These are phyloP conservation scores for Magallana nippona DNA, from an alignment of 2,888 invertebrate species.

Conservation along the genomic window DNA sequence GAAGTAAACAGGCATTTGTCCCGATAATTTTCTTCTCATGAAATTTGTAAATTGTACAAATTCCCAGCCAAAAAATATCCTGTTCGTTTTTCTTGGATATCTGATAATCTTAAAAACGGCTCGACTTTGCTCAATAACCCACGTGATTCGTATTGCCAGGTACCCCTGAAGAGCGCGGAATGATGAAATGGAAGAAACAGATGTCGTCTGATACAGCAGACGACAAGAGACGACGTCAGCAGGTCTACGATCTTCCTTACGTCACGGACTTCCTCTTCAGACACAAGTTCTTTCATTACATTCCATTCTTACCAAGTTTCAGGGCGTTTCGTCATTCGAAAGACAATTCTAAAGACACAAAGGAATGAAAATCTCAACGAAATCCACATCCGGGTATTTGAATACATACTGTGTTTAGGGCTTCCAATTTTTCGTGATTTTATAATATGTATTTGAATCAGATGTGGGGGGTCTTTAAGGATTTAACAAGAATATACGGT, in stretches of 20 bases:
- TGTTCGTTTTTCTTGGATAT: too few species aligned
- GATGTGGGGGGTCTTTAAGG: too few species aligned
- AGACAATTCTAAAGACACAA: neutral
- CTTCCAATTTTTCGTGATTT: neutral
- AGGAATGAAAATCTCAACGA: neutral
- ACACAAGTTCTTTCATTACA: constrained; percentile 43
- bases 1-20: too few species aligned
- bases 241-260: constrained; percentile 45
- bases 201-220: neutral
- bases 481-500: too few species aligned
- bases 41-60: too few species aligned
- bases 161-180: constrained; percentile 46
- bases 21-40: too few species aligned
- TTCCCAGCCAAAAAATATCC: too few species aligned
- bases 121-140: too few species aligned
- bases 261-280: constrained; percentile 41
- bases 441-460: neutral
- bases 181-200: constrained; percentile 46
- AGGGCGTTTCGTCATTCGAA: constrained; percentile 6
- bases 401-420: too few species aligned
- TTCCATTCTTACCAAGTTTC: constrained; percentile 48
- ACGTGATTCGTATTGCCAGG: constrained; percentile 21
- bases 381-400: too few species aligned
- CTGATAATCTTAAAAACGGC: too few species aligned
- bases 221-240: neutral